A percentile compares a stretch with the other conserved stretches of the same genome.
Evolutionary conservation across 1,140 invertebrate genomes (phyloP).

Genomic region (Tribolium castaneum): DNA sequence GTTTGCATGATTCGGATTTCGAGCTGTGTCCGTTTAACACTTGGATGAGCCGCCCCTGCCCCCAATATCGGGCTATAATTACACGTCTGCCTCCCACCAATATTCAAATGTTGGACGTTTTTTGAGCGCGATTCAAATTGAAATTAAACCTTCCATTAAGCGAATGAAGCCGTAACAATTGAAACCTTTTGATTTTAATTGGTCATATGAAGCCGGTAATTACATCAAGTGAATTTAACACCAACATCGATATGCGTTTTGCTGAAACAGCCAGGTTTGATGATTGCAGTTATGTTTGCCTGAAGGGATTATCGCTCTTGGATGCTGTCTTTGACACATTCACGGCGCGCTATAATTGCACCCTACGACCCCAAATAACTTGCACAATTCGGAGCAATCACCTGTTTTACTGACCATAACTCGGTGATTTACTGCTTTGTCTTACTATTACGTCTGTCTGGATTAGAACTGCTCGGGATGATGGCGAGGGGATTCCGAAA

Average conservation of each 20-base stretch:
- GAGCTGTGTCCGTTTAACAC: slow-evolving; percentile 11
- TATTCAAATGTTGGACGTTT: neutral
- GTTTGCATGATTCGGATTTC: slow-evolving; percentile 29
- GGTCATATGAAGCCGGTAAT: slow-evolving; percentile 34
- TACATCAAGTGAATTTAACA: slow-evolving; percentile 12
- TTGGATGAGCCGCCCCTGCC: neutral
- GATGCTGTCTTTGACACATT: slow-evolving; percentile 46
- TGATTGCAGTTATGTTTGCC: slow-evolving; percentile 7
- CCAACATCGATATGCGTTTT: neutral
- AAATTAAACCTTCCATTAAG: slow-evolving; percentile 23
- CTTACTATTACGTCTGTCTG: slow-evolving; percentile 21
- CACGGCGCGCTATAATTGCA: slow-evolving; percentile 46
- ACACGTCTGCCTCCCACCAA: slow-evolving; percentile 3
- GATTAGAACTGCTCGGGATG: slow-evolving; percentile 21
- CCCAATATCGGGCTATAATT: neutral
- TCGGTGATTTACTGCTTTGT: slow-evolving; percentile 40
- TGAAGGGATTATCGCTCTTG: slow-evolving; percentile 42
- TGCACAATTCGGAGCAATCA: slow-evolving; percentile 46
- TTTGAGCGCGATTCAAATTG: slow-evolving; percentile 4
- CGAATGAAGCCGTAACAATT: slow-evolving; percentile 17
- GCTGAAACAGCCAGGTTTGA: neutral
- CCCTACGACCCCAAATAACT: slow-evolving; percentile 39
- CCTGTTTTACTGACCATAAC: slow-evolving; percentile 49
- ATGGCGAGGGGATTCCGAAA: slow-evolving; percentile 10
- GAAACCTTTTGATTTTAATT: slow-evolving; percentile 40